Evolutionary conservation across 2,797 vertebrate genomes (phyloP), one percentile per base, ranked within the genome.

Genomic region (Salmo trutta): DNA sequence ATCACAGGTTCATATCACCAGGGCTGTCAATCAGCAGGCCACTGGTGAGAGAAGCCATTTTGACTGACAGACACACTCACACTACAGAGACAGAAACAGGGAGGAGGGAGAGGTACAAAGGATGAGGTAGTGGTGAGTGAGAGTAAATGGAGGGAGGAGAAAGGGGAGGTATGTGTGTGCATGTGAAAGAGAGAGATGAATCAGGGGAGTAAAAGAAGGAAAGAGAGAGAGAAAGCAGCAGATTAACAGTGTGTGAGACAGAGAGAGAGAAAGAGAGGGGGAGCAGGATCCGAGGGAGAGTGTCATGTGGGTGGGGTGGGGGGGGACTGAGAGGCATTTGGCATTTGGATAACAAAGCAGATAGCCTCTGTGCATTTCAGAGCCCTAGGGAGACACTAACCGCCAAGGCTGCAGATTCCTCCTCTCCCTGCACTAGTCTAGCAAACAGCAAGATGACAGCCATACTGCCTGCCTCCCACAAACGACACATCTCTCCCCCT

Each of bases 311-410:
- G 36, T 0, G 5, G 6, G 24, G 65, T 21, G 33, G 41, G 70
- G 56, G 66, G 75, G 21, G 78, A 74, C 51, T 83, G 80, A 84
- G 74, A 71, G 82, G 65, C 76, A 41, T 85, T 88, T 91, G 88
- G 90, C 88, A 90, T 90, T 89, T 87, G 84, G 89, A 87, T 88
- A 87, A 91, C 88, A 89, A 87, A 89, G 88, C 79, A 81, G 91
- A 88, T 83, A 87, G 83, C 78, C 85, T 79, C 83, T 76, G 79
- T 86, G 81, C 84, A 89, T 67, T 80, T 81, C 80, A 81, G 76
- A 79, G 82, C 85, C 91, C 79, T 79, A 8, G 86, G 86, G 82
- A 82, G 80, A 87, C 79, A 66, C 77, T 77, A 89, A 82, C 81
- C 77, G 80, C 84, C 83, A 84, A 84, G 80, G 82, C 81, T 75